These are phyloP conservation scores for Balaeniceps rex DNA, from an alignment of 2,113 vertebrate genomes.

Conservation along the genomic window DNA sequence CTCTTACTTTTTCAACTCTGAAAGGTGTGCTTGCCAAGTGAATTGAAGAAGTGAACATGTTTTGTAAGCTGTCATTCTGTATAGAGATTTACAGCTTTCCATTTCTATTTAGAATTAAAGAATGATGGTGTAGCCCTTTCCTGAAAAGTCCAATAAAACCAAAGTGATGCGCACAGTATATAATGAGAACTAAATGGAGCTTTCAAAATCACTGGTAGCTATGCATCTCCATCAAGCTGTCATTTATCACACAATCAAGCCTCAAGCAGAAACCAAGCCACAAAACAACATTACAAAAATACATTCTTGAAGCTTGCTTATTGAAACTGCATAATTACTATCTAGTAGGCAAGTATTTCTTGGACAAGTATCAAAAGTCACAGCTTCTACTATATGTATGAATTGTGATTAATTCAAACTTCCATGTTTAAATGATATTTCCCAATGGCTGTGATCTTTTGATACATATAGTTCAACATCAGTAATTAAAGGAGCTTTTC, in stretches of 20 bases:
- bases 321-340: neutral
- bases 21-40: slow-evolving; percentile 20
- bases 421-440: neutral
- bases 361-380: neutral
- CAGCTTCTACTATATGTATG: neutral
- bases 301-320: neutral
- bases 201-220: slow-evolving; percentile 37
- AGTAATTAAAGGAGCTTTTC: neutral
- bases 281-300: neutral
- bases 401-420: neutral
- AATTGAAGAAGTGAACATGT: slow-evolving; percentile 15
- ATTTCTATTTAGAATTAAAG: slow-evolving; percentile 61
- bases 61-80: slow-evolving; percentile 56
- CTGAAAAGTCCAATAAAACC: slow-evolving; percentile 53
- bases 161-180: slow-evolving; percentile 26
- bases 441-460: too few relatives aligned
- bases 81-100: slow-evolving; percentile 55
- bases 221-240: slow-evolving; percentile 37
- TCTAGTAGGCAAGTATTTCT: neutral
- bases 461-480: neutral
- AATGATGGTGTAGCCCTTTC: slow-evolving; percentile 29
- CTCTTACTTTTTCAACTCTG: slow-evolving; percentile 23
- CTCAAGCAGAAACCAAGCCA: neutral
- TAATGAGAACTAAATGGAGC: slow-evolving; percentile 58
- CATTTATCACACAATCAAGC: slow-evolving; percentile 44